Evolutionary conservation across 2,113 vertebrate species (phyloP).

Genomic region (Thermophis baileyi): DNA sequence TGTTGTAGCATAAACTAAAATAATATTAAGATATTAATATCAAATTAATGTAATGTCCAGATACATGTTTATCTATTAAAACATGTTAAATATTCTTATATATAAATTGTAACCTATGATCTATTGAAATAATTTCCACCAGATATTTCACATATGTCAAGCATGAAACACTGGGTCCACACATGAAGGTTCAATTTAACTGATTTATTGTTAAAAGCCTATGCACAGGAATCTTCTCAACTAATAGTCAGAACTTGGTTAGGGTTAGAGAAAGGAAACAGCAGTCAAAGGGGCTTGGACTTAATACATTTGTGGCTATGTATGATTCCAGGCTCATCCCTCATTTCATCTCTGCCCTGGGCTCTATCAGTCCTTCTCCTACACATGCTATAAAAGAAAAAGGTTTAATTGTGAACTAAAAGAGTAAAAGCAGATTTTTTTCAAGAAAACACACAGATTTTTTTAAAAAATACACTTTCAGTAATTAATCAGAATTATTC

Average conservation of each 20-base stretch:
- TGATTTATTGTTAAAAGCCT: too few species aligned
- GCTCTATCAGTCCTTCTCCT: too few species aligned
- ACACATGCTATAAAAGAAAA: background rate
- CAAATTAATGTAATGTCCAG: constrained; percentile 19
- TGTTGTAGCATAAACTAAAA: constrained; percentile 24
- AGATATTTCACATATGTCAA: background rate
- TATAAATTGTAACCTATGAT: constrained; percentile 6
- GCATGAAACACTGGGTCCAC: too few species aligned
- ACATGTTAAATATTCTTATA: constrained; percentile 24
- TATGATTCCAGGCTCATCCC: too few species aligned
- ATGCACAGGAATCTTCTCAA: too few species aligned
- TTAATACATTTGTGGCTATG: too few species aligned
- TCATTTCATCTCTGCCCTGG: too few species aligned
- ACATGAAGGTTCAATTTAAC: too few species aligned
- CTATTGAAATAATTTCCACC: constrained; percentile 27
- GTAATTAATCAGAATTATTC: background rate
- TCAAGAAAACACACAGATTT: background rate
- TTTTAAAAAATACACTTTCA: background rate
- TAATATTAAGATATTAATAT: constrained; percentile 14
- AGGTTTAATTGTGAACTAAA: background rate
- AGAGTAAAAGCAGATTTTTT: background rate
- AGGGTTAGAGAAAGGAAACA: too few species aligned
- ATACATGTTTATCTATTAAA: constrained; percentile 40
- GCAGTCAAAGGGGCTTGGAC: too few species aligned
- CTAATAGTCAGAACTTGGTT: too few species aligned